A percentile compares a stretch with the other conserved stretches of the same genome.
These are phyloP conservation scores for Aleiodes testaceus DNA, from an alignment of 2,888 invertebrate genomes.

Conservation along the genomic window DNA sequence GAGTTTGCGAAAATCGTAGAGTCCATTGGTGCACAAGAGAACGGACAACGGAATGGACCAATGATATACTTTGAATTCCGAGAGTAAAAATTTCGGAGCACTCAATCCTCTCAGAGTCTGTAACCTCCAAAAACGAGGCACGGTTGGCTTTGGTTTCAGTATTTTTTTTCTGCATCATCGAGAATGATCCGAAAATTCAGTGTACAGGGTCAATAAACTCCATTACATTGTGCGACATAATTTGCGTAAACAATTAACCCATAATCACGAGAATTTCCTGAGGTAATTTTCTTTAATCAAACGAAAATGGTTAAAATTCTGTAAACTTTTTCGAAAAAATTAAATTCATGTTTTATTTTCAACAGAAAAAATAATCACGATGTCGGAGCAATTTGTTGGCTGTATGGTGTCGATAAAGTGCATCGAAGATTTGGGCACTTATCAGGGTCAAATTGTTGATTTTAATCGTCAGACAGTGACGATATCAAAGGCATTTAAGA, in stretches of 20 bases:
- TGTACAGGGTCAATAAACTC: background rate
- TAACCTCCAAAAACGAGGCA: conserved; percentile 6
- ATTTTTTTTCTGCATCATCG: background rate
- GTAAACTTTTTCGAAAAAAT: too few relatives aligned
- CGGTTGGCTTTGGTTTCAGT: background rate
- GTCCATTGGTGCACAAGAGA: too few relatives aligned
- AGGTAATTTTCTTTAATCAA: background rate
- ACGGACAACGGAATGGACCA: too few relatives aligned
- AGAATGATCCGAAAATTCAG: conserved; percentile 6
- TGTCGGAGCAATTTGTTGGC: conserved; percentile 75
- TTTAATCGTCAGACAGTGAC: conserved; percentile 84
- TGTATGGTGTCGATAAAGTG: conserved; percentile 90
- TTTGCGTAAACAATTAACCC: too few relatives aligned
- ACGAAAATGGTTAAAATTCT: background rate
- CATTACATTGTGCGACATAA: background rate
- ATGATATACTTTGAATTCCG: too few relatives aligned
- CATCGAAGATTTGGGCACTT: conserved; percentile 83
- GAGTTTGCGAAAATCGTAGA: too few relatives aligned
- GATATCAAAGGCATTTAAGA: conserved; percentile 86
- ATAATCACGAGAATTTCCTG: too few relatives aligned
- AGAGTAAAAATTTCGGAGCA: too few relatives aligned
- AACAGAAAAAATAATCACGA: conserved; percentile 47
- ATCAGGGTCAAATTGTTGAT: conserved; percentile 85
- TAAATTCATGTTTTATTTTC: too few relatives aligned
- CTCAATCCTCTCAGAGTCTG: background rate